Conservation (phyloP, 2,888 invertebrate species). For the Callyntrura sp. region DNA sequence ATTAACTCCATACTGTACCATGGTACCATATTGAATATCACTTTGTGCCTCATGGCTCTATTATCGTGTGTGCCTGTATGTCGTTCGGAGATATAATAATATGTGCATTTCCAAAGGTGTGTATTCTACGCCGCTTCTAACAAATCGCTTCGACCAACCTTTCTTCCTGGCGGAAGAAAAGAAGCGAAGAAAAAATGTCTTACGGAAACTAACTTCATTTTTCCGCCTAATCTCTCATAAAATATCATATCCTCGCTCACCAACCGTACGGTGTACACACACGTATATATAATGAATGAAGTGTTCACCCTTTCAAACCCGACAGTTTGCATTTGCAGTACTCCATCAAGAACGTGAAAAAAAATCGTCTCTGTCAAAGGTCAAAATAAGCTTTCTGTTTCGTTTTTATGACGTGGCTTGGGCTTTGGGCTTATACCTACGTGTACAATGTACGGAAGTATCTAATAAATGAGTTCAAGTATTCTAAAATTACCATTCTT, state of each 20-base stretch:
- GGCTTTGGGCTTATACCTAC: not conserved
- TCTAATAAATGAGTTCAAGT: constrained; percentile 54
- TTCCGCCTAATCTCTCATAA: constrained; percentile 73
- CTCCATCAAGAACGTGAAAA: constrained; percentile 37
- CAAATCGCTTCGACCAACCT: constrained; percentile 2
- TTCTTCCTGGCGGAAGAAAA: constrained; percentile 46
- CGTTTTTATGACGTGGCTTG: constrained; percentile 59
- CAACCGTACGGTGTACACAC: not conserved
- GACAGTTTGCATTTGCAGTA: constrained; percentile 68
- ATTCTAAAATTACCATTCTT: constrained; percentile 59
- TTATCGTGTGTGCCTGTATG: not conserved
- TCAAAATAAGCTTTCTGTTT: constrained; percentile 67
- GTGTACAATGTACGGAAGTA: constrained; percentile 34
- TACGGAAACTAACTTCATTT: constrained; percentile 64
- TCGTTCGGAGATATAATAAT: not conserved
- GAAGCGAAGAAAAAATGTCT: constrained; percentile 50
- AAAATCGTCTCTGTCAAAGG: constrained; percentile 66
- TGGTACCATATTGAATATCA: not conserved
- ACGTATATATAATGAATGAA: constrained; percentile 52
- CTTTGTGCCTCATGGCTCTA: not conserved
- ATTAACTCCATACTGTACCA: not conserved
- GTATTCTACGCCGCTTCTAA: not conserved
- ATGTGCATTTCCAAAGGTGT: not conserved
- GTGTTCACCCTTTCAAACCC: constrained; percentile 65
- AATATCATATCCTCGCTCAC: constrained; percentile 54